Percentiles rank a stretch among this genome's conserved stretches.
These are phyloP conservation scores for Drosophila kokeensis DNA, from an alignment of 2,888 invertebrate species.

Conservation along the genomic window DNA sequence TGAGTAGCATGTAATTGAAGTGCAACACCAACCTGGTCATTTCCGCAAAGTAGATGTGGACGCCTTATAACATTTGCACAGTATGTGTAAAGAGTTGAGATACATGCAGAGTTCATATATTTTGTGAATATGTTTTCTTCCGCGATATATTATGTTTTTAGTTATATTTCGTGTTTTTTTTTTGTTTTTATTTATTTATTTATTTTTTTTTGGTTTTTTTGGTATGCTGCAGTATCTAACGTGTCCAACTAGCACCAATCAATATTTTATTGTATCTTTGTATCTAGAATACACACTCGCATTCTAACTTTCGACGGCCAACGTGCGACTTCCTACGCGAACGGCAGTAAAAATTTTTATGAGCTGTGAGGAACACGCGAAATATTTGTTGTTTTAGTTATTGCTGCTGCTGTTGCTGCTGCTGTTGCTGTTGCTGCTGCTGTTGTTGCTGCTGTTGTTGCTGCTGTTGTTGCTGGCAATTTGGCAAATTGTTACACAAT, in stretches of 20 bases:
- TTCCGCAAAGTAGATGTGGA: slow-evolving; percentile 53
- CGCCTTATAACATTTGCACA: slow-evolving; percentile 52
- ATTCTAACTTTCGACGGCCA: slow-evolving; percentile 44
- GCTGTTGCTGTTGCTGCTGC: slow-evolving; percentile 25
- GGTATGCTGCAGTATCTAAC: slow-evolving; percentile 59
- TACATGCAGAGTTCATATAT: slow-evolving; percentile 26
- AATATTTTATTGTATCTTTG: slow-evolving; percentile 43
- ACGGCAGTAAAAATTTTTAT: slow-evolving; percentile 57
- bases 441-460: too few species aligned
- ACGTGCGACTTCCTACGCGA: slow-evolving; percentile 62
- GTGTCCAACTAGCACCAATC: slow-evolving; percentile 66
- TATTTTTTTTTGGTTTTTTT: slow-evolving; percentile 35
- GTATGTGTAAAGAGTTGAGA: slow-evolving; percentile 16
- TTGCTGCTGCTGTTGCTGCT: slow-evolving; percentile 25
- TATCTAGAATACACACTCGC: slow-evolving; percentile 68
- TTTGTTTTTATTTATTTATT: neutral
- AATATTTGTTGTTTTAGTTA: slow-evolving; percentile 45
- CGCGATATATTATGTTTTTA: neutral
- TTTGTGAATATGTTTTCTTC: slow-evolving; percentile 19
- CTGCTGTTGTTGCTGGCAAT: slow-evolving; percentile 42
- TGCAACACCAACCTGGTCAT: slow-evolving; percentile 70
- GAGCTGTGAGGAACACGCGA: slow-evolving; percentile 65
- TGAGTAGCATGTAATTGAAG: neutral
- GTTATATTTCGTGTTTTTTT: slow-evolving; percentile 10
- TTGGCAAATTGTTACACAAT: slow-evolving; percentile 78